Conservation (phyloP, 1,140 invertebrate genomes). For the Acromyrmex charruanus region DNA sequence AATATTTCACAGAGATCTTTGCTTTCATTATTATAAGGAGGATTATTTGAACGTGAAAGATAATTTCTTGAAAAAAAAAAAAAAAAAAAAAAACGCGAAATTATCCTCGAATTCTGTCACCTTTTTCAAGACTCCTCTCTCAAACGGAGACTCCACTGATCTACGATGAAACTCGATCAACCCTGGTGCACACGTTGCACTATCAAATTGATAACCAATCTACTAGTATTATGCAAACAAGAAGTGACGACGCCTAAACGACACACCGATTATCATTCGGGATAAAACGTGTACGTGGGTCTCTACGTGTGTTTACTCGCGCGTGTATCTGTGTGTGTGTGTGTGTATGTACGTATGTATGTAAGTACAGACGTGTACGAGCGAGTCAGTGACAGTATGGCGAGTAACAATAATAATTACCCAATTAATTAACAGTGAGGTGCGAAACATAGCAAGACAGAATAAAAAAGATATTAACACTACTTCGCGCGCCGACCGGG, state of each 20-base stretch:
- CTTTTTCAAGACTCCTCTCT: slow-evolving; percentile 31
- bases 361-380: slow-evolving; percentile 24
- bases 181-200: slow-evolving; percentile 41
- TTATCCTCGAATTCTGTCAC: not conserved
- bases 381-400: slow-evolving; percentile 29
- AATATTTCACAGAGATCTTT: not conserved
- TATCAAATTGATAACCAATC: slow-evolving; percentile 52
- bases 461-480: slow-evolving; percentile 58
- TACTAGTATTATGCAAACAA: slow-evolving; percentile 59
- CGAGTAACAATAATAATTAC: slow-evolving; percentile 63
- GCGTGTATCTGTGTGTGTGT: not conserved
- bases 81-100: not conserved
- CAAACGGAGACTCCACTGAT: slow-evolving; percentile 36
- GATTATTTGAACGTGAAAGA: not conserved
- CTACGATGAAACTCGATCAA: slow-evolving; percentile 54
- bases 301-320: slow-evolving; percentile 5
- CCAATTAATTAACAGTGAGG: slow-evolving; percentile 72
- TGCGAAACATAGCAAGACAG: slow-evolving; percentile 69
- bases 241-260: slow-evolving; percentile 59
- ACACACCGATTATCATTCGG: slow-evolving; percentile 56
- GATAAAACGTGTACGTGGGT: slow-evolving; percentile 33
- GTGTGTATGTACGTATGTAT: not conserved
- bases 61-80: not conserved
- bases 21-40: not conserved
- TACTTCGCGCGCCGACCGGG: slow-evolving; percentile 67